These are phyloP conservation scores for Peromyscus eremicus DNA, from an alignment of 2,797 vertebrate genomes.

Conservation along the genomic window DNA sequence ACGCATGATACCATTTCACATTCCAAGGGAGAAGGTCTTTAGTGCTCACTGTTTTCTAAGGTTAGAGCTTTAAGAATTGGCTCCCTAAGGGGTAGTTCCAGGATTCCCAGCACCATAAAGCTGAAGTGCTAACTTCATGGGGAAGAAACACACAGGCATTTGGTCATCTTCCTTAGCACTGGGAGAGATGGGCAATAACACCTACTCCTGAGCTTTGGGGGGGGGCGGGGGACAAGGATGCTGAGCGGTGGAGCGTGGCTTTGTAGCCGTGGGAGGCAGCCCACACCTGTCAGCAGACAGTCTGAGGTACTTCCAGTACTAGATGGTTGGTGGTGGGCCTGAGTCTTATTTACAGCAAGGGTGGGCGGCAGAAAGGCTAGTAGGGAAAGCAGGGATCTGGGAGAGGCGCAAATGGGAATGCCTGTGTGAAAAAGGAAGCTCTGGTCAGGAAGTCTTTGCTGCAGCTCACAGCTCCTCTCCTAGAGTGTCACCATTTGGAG, in stretches of 20 bases:
- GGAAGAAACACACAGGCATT: conserved; percentile 1
- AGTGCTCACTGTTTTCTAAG: background rate
- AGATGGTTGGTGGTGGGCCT: background rate
- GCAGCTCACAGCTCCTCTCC: background rate
- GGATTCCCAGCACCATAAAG: background rate
- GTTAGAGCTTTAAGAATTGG: conserved; percentile 24
- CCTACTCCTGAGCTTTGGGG: background rate
- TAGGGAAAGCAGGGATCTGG: background rate
- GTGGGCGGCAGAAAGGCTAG: background rate
- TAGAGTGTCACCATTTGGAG: background rate
- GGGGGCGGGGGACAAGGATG: background rate
- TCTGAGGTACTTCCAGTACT: background rate
- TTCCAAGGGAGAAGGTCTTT: conserved; percentile 16
- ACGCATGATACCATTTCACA: background rate
- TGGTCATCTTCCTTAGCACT: background rate
- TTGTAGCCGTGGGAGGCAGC: background rate
- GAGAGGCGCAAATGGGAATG: background rate
- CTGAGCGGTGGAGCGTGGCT: background rate
- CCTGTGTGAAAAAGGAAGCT: background rate
- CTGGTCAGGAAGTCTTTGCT: background rate
- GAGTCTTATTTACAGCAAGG: background rate
- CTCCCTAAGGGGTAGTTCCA: background rate
- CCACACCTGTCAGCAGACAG: background rate
- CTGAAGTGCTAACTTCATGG: background rate
- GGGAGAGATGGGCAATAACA: fast-evolving